Percentiles rank a stretch among this genome's conserved stretches.
These are phyloP conservation scores for Dorcus parallelipipedus DNA, from an alignment of 2,888 invertebrate genomes.

Conservation along the genomic window DNA sequence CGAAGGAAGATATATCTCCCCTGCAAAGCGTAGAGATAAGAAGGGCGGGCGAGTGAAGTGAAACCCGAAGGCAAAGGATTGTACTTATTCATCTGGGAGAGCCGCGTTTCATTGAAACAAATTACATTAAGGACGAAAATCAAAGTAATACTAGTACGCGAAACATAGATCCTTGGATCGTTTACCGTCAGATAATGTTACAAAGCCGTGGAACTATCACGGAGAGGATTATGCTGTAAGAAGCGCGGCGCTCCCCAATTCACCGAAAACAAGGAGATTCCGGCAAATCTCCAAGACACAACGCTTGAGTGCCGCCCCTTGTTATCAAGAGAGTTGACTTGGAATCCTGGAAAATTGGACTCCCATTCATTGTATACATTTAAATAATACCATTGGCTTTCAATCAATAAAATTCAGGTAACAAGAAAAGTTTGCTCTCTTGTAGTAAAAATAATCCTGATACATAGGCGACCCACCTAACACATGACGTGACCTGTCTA, in stretches of 20 bases:
- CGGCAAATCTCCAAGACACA: slow-evolving; percentile 31
- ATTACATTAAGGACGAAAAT: not conserved
- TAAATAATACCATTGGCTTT: not conserved
- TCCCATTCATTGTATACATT: slow-evolving; percentile 22
- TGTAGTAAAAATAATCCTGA: too few relatives aligned
- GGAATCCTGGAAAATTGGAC: slow-evolving; percentile 37
- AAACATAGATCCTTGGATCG: slow-evolving; percentile 1
- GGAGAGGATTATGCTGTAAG: slow-evolving; percentile 26
- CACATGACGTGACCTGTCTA: too few relatives aligned
- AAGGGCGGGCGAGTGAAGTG: not conserved
- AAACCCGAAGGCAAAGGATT: slow-evolving; percentile 1
- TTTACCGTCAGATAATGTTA: slow-evolving; percentile 22
- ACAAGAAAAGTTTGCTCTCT: too few relatives aligned
- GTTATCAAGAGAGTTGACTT: slow-evolving; percentile 36
- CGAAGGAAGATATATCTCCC: too few relatives aligned
- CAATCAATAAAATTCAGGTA: too few relatives aligned
- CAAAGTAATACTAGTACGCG: not conserved
- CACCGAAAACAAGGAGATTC: slow-evolving; percentile 24
- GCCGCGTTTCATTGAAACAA: not conserved
- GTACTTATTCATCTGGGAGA: not conserved
- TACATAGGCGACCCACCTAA: too few relatives aligned
- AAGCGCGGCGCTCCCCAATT: slow-evolving; percentile 24
- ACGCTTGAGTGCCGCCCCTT: slow-evolving; percentile 30
- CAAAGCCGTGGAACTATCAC: slow-evolving; percentile 26
- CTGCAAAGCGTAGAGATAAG: too few relatives aligned